A percentile compares a stretch with the other conserved stretches of the same genome.
Evolutionary conservation across 1,140 invertebrate genomes (phyloP).

Genomic region (Drosophila mauritiana): DNA sequence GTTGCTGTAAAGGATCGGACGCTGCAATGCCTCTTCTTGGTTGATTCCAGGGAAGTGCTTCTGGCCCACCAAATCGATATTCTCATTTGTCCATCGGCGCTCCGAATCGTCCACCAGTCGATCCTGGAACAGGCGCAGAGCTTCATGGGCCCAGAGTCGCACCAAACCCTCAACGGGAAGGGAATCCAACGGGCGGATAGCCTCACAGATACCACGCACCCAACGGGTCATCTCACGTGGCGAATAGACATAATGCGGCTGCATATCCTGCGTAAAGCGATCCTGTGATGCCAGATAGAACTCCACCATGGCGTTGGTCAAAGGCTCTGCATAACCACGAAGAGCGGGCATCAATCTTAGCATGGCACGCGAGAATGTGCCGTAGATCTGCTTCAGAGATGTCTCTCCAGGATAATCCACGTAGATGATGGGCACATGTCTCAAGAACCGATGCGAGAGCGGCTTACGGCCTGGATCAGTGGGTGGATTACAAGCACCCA

Average conservation of each 20-base stretch:
- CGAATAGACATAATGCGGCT: conserved; percentile 99
- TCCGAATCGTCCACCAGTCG: conserved; percentile 97
- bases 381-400: conserved; percentile 99
- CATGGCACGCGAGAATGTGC: conserved; percentile 99
- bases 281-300: conserved; percentile 99
- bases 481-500: conserved; percentile 99
- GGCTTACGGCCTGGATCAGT: conserved; percentile 99
- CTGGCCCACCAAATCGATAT: conserved; percentile 96
- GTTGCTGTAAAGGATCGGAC: conserved; percentile 97
- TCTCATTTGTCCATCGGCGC: conserved; percentile 98
- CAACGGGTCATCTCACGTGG: conserved; percentile 99
- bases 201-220: conserved; percentile 99
- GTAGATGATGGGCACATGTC: conserved; percentile 99
- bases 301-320: conserved; percentile 99
- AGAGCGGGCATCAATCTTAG: conserved; percentile 95
- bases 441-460: conserved; percentile 95
- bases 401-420: conserved; percentile 99
- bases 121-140: conserved; percentile 98
- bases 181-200: conserved; percentile 96
- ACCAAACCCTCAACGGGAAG: conserved; percentile 97
- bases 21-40: conserved; percentile 91
- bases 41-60: conserved; percentile 98
- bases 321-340: conserved; percentile 96
- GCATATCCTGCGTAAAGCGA: conserved; percentile 99
- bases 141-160: conserved; percentile 99